Percentiles rank a stretch among this genome's conserved stretches.
These are phyloP conservation scores for Laterallus jamaicensis DNA, from an alignment of 2,113 vertebrate species.

Conservation along the genomic window DNA sequence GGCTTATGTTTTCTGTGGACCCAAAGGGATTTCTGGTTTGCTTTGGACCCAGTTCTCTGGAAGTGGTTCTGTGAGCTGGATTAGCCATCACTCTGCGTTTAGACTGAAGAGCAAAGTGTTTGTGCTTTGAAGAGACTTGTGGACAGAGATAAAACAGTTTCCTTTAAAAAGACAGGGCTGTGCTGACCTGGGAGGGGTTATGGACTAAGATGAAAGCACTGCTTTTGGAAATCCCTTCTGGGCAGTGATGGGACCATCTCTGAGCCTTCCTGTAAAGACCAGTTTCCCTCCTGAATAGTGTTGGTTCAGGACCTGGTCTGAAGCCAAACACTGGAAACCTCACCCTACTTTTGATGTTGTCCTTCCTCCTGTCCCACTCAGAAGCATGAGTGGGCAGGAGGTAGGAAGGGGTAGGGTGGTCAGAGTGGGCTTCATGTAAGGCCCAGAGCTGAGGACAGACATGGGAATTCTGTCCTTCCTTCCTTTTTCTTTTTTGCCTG, in stretches of 20 bases:
- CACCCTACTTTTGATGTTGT: background rate
- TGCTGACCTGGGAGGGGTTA: constrained; percentile 17
- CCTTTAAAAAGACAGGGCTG: constrained; percentile 20
- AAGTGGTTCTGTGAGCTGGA: background rate
- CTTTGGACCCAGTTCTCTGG: constrained; percentile 12
- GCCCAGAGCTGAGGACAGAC: background rate
- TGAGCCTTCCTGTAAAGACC: background rate
- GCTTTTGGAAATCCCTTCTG: background rate
- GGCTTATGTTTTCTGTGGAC: background rate
- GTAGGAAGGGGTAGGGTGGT: background rate
- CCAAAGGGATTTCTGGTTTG: background rate
- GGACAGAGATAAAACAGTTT: constrained; percentile 56
- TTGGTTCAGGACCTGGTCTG: background rate
- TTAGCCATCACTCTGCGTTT: constrained; percentile 12
- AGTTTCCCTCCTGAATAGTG: background rate
- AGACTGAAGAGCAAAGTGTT: background rate
- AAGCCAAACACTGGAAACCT: background rate
- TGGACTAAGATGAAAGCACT: constrained; percentile 31
- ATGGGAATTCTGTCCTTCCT: background rate
- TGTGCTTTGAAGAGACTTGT: constrained; percentile 43
- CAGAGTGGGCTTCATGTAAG: accelerated
- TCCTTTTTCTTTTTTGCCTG: background rate
- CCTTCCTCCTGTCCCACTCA: background rate
- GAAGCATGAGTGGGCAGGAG: background rate
- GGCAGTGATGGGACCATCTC: background rate